Percentiles rank a stretch among this genome's conserved stretches.
These are phyloP conservation scores for Arctia plantaginis DNA, from an alignment of 2,888 invertebrate genomes.

Conservation along the genomic window DNA sequence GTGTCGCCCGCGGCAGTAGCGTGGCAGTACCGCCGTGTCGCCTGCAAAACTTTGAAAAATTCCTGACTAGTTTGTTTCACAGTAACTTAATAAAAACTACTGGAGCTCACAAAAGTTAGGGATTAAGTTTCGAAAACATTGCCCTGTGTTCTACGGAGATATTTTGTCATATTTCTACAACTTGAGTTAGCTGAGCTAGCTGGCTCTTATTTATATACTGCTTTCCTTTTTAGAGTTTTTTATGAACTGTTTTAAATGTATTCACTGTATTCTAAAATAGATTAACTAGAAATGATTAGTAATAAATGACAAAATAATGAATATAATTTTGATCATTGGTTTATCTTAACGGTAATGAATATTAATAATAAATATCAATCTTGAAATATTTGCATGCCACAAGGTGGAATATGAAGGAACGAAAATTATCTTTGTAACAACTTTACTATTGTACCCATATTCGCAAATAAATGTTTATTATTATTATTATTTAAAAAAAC, in stretches of 20 bases:
- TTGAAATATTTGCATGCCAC: too few species aligned
- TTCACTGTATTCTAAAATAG: background rate
- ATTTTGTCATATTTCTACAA: conserved; percentile 59
- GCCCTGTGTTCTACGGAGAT: conserved; percentile 48
- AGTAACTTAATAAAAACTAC: conserved; percentile 80
- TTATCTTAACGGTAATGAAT: too few species aligned
- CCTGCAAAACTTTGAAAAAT: conserved; percentile 76
- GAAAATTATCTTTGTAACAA: too few species aligned
- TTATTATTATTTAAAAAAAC: too few species aligned
- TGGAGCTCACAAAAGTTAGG: conserved; percentile 63
- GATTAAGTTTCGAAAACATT: conserved; percentile 74
- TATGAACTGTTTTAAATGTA: background rate
- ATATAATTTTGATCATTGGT: too few species aligned
- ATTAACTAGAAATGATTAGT: background rate
- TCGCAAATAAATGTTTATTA: too few species aligned
- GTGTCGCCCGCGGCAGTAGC: conserved; percentile 50
- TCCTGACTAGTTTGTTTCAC: conserved; percentile 78
- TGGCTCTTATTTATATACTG: background rate
- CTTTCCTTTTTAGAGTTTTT: background rate
- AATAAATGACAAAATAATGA: too few species aligned
- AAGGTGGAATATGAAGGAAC: too few species aligned
- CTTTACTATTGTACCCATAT: too few species aligned
- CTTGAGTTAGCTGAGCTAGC: background rate
- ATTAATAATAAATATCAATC: too few species aligned
- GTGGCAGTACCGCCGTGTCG: conserved; percentile 53